Evolutionary conservation across 2,888 invertebrate species (phyloP).

Genomic region (Drosophila fulvimacula): DNA sequence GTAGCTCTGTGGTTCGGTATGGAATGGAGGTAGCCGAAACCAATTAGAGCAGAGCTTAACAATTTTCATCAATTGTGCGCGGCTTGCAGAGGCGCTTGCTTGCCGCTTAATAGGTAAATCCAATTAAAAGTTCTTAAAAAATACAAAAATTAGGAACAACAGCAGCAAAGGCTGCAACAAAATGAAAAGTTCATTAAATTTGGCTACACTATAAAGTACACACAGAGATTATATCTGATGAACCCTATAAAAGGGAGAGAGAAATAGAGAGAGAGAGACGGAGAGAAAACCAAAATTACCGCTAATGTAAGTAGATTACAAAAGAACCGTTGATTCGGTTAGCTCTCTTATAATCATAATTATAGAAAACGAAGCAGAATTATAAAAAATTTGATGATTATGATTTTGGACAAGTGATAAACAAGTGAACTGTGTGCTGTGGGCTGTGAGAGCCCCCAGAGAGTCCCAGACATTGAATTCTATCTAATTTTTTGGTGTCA

Average conservation of each 20-base stretch:
- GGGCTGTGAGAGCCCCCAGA: neutral
- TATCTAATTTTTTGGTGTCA: constrained; percentile 62
- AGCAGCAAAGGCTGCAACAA: constrained; percentile 17
- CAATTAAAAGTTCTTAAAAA: constrained; percentile 67
- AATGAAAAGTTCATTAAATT: constrained; percentile 62
- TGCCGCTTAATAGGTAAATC: constrained; percentile 66
- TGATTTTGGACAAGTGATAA: constrained; percentile 45
- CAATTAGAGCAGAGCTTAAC: constrained; percentile 69
- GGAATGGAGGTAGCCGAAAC: constrained; percentile 58
- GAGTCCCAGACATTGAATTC: constrained; percentile 25
- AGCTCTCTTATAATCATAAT: constrained; percentile 42
- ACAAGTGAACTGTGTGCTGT: constrained; percentile 18
- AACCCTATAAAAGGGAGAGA: constrained; percentile 29
- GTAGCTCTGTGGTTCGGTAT: constrained; percentile 23
- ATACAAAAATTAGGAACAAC: constrained; percentile 3
- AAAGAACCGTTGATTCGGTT: constrained; percentile 60
- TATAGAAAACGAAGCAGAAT: constrained; percentile 25
- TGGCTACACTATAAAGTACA: constrained; percentile 36
- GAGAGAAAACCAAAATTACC: constrained; percentile 32
- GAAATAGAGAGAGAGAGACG: neutral
- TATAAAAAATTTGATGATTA: constrained; percentile 27
- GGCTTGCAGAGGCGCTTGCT: constrained; percentile 38
- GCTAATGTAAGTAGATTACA: constrained; percentile 68
- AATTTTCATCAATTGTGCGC: constrained; percentile 66
- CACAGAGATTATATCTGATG: constrained; percentile 33